phyloP scores from a whole-genome alignment of 92 coral and sea anemone genomes.

The Nematostella vectensis region DNA sequence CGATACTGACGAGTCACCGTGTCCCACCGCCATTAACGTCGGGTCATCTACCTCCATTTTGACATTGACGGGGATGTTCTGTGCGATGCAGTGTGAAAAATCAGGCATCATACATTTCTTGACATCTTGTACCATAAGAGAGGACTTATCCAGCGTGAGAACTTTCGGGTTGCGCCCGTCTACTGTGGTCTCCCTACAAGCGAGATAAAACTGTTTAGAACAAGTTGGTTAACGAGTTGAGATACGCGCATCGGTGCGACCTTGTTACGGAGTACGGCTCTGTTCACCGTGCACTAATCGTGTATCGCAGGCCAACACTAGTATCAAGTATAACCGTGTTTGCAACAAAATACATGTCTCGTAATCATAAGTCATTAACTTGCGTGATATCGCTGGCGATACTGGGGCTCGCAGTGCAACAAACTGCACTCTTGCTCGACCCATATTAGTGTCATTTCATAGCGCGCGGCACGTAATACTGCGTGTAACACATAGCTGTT shows the following conservation, averaged over 20 bases:
- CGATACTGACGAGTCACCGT: conserved; percentile 62
- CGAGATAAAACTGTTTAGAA: neutral
- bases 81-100: conserved; percentile 70
- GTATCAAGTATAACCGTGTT: conserved; percentile 46
- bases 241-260: neutral
- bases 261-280: neutral
- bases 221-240: neutral
- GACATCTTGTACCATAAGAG: conserved; percentile 46
- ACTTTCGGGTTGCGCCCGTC: conserved; percentile 79
- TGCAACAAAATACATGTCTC: conserved; percentile 49
- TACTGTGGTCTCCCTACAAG: conserved; percentile 63
- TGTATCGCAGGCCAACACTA: conserved; percentile 35
- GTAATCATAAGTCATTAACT: conserved; percentile 43
- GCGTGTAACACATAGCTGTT: neutral
- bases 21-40: conserved; percentile 65
- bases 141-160: conserved; percentile 59
- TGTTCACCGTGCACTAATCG: conserved; percentile 1
- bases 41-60: conserved; percentile 92
- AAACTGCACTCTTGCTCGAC: conserved; percentile 23
- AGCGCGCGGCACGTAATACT: conserved; percentile 8
- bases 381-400: conserved; percentile 46
- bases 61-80: conserved; percentile 69
- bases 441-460: conserved; percentile 55
- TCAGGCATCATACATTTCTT: conserved; percentile 80
- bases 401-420: conserved; percentile 21